phyloP scores from a whole-genome alignment of 2,888 invertebrate species.

The Melinopterus prodromus region DNA sequence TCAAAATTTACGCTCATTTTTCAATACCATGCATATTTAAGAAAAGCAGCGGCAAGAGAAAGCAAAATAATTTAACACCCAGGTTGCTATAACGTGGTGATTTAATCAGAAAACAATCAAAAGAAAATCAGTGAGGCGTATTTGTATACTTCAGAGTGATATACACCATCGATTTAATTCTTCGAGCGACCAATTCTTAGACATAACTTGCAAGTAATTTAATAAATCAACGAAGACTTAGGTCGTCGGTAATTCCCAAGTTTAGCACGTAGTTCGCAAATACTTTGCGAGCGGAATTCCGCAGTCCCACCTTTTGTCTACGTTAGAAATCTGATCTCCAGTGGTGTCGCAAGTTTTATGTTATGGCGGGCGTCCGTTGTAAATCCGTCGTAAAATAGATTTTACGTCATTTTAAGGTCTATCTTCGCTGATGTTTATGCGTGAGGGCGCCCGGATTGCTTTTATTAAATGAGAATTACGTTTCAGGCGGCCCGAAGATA shows the following conservation, averaged over 20 bases:
- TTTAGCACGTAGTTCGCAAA: not conserved
- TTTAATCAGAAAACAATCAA: too few relatives aligned
- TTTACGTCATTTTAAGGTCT: not conserved
- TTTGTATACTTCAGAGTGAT: too few relatives aligned
- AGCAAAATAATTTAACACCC: too few relatives aligned
- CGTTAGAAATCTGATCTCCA: not conserved
- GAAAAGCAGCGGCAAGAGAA: too few relatives aligned
- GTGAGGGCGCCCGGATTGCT: not conserved
- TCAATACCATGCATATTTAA: too few relatives aligned
- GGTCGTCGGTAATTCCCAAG: not conserved
- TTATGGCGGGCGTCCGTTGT: not conserved
- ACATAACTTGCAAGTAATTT: not conserved
- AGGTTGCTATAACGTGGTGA: too few relatives aligned
- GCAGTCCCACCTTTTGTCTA: not conserved
- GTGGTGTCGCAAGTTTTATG: not conserved
- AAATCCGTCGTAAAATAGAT: not conserved
- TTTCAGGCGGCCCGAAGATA: not conserved
- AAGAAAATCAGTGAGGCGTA: too few relatives aligned
- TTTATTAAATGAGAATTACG: conserved; percentile 4
- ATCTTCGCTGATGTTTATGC: not conserved
- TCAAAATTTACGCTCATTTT: too few relatives aligned
- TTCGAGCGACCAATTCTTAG: not conserved
- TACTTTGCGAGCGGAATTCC: not conserved
- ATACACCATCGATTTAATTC: too few relatives aligned
- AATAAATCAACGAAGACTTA: not conserved